Base-by-base conservation (phyloP, 2,888 invertebrate species). In the Aricia artaxerxes region DNA sequence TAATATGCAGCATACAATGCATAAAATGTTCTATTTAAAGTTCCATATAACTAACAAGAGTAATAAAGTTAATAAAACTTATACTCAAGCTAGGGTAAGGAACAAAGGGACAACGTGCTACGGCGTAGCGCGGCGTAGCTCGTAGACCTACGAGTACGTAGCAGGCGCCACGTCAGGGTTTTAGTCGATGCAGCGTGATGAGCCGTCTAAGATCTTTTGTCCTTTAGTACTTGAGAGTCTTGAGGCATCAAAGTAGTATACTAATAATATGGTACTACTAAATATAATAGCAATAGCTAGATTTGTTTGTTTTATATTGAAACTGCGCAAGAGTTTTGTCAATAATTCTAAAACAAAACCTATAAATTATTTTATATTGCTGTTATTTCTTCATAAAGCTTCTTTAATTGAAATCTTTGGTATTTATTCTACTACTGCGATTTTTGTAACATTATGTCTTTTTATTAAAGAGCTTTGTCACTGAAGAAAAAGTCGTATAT, bases 101-200 rank as follows among this genome's bases (percentile, higher is more conserved):
- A 69, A 69, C 69, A 69, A 69, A 69, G 69, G 69, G 35, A 69
- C 69, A 69, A 69, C 35, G 69, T 69, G 69, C 69, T 69, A 69
- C 69, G 69, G 31, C 69, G 69, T 69, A 69, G 69, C 69, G 4
- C 16, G 69, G 35, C 69, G 69, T 69, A 69, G 69, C 69, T 35
- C 69, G 35, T 69, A 69, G 35, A 69, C 35, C 69, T 69, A 69
- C 69, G 69, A 64, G 64, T 35, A 35, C 69, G 69, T 69, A 69
- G 69, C 69, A 4, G 3, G 13, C 69, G 69, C 69, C 38, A 69
- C 69, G 69, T 38, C 35, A 13, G 69, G 35, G 69, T 6, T 35
- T 69, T 69, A 57, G 13, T 16, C 16, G 57, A 13, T 57, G 16
- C 16, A 57, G 53, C 2, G 57, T 57, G 57, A 57, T 57, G 16